phyloP scores from a whole-genome alignment of 2,113 vertebrate genomes.

The Boulengeromyrus knoepffleri region DNA sequence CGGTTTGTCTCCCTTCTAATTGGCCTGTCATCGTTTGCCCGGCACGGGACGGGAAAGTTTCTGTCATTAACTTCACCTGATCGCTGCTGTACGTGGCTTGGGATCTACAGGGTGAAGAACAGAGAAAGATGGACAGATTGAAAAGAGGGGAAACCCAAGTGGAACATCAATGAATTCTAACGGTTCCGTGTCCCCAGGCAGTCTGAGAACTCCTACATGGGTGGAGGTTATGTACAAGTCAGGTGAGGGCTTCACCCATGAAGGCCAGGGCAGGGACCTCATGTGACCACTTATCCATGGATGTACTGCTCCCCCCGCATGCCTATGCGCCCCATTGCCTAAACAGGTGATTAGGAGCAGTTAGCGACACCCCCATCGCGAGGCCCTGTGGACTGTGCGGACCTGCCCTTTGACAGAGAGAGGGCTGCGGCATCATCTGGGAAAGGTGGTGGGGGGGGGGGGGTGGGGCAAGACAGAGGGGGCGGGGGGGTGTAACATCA shows the following conservation, averaged over 20 bases:
- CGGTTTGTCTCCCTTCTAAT: not conserved
- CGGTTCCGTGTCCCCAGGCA: not conserved
- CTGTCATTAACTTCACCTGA: not conserved
- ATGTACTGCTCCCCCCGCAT: not conserved
- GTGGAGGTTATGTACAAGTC: constrained; percentile 9
- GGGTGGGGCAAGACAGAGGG: not conserved
- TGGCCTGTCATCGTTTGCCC: not conserved
- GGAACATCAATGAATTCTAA: not conserved
- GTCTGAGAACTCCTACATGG: not conserved
- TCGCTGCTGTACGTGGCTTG: not conserved
- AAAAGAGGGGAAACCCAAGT: not conserved
- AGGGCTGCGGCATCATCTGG: not conserved
- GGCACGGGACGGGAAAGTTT: not conserved
- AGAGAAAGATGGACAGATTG: not conserved
- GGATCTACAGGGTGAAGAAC: not conserved
- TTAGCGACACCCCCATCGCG: constrained; percentile 12
- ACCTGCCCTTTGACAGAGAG: not conserved
- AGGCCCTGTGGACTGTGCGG: not conserved
- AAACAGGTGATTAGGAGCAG: constrained; percentile 32
- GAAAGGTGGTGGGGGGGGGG: not conserved
- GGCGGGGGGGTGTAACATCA: not conserved
- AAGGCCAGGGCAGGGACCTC: not conserved
- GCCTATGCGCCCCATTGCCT: not conserved
- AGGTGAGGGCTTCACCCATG: constrained; percentile 19
- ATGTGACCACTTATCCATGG: no score